A percentile compares a stretch with the other conserved stretches of the same genome.
phyloP scores from a whole-genome alignment of 2,797 vertebrate genomes.

The Hoplostethus atlanticus region DNA sequence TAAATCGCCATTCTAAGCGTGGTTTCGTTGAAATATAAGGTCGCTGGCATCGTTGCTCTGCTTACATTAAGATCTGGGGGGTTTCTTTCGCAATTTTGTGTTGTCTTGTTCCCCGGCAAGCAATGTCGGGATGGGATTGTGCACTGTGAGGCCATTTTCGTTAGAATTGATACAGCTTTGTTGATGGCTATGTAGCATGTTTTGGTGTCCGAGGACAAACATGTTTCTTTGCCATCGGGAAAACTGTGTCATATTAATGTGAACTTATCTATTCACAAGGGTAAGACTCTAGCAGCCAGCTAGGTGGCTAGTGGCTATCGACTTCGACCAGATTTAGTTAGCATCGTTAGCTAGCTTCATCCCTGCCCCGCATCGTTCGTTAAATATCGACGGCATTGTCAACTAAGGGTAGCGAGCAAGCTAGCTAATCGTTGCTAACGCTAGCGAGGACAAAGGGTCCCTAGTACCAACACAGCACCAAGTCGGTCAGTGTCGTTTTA shows the following conservation, averaged over 20 bases:
- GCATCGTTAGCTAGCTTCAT: constrained; percentile 65
- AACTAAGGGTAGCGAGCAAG: constrained; percentile 58
- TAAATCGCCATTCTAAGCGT: accelerated
- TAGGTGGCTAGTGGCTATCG: constrained; percentile 23
- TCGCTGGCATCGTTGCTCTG: neutral
- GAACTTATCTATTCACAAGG: neutral
- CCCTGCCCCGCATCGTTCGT: constrained; percentile 49
- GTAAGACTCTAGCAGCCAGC: neutral
- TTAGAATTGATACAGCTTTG: constrained; percentile 47
- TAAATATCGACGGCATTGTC: constrained; percentile 36
- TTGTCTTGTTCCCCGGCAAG: constrained; percentile 80
- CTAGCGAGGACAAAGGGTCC: constrained; percentile 82
- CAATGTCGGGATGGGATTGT: constrained; percentile 78
- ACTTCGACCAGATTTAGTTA: constrained; percentile 62
- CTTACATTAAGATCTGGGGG: constrained; percentile 26
- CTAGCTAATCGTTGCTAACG: constrained; percentile 55
- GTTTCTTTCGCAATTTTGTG: constrained; percentile 74
- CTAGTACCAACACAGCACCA: constrained; percentile 26
- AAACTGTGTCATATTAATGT: neutral
- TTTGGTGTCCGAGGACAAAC: neutral
- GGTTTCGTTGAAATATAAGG: neutral
- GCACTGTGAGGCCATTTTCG: constrained; percentile 75
- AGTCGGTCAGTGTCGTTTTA: constrained; percentile 21
- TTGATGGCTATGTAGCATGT: constrained; percentile 38
- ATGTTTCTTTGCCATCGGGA: neutral